phyloP scores from a whole-genome alignment of 2,113 vertebrate genomes.

The Pterophyllum scalare region DNA sequence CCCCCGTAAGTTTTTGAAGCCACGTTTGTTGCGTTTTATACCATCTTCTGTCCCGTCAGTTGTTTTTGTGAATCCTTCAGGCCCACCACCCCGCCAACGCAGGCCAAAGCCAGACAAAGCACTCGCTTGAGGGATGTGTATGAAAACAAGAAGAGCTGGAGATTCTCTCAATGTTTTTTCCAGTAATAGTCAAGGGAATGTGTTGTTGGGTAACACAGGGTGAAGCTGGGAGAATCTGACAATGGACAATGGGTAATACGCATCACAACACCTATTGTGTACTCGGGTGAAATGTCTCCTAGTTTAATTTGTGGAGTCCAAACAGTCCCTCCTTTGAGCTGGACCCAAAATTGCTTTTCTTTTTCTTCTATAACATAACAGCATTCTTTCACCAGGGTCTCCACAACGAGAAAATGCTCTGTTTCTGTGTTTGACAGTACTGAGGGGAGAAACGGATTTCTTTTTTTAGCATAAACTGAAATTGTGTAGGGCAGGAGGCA shows the following conservation, averaged over 20 bases:
- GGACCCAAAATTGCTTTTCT: slow-evolving; percentile 20
- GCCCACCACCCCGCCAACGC: slow-evolving; percentile 39
- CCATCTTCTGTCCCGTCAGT: slow-evolving; percentile 40
- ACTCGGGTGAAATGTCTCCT: slow-evolving; percentile 53
- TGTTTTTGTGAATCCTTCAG: slow-evolving; percentile 23
- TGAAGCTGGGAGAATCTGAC: slow-evolving; percentile 63
- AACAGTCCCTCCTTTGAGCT: slow-evolving; percentile 62
- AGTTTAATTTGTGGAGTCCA: slow-evolving; percentile 52
- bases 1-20: slow-evolving; percentile 3
- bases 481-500: background rate
- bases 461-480: slow-evolving; percentile 33
- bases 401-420: slow-evolving; percentile 35
- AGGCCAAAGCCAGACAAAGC: slow-evolving; percentile 45
- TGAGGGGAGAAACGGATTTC: slow-evolving; percentile 6
- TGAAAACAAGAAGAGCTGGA: slow-evolving; percentile 48
- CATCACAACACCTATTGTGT: slow-evolving; percentile 74
- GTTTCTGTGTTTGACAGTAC: slow-evolving; percentile 48
- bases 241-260: slow-evolving; percentile 73
- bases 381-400: slow-evolving; percentile 64
- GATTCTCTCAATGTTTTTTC: slow-evolving; percentile 64
- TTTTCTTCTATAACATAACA: background rate
- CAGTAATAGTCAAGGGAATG: slow-evolving; percentile 51
- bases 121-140: slow-evolving; percentile 31
- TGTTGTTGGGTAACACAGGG: slow-evolving; percentile 63
- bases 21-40: slow-evolving; percentile 48